Conservation (phyloP, 2,888 invertebrate genomes). For the Hirudinaria manillensis region DNA sequence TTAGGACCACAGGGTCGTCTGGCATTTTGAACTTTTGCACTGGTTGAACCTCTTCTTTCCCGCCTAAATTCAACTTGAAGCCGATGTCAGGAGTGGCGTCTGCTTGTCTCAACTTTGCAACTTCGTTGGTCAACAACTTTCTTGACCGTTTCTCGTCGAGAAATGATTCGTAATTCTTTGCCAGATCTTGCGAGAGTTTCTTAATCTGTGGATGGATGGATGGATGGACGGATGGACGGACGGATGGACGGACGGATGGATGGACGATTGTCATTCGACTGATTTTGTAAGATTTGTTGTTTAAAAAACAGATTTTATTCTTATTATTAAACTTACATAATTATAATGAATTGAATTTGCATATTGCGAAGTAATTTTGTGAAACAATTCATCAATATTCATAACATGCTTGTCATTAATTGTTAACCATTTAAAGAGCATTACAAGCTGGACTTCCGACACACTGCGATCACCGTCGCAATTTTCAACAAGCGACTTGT, state of each 20-base stretch:
- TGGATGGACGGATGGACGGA: no score
- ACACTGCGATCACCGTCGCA: no score
- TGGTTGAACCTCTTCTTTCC: neutral
- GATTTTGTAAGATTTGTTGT: neutral
- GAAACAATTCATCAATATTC: no score
- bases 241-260: no score
- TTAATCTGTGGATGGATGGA: no score
- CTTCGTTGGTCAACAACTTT: neutral
- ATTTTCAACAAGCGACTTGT: no score
- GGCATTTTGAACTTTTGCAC: neutral
- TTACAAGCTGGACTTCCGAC: no score
- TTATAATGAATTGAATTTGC: no score
- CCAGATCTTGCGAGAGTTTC: neutral
- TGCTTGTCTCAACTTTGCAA: neutral
- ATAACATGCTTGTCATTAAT: no score
- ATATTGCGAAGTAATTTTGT: no score
- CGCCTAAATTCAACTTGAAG: neutral
- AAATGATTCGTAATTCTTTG: neutral
- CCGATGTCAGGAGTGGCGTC: neutral
- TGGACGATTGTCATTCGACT: no score
- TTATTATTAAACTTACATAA: neutral
- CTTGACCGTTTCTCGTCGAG: neutral
- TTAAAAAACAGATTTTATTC: neutral
- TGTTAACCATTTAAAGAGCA: no score
- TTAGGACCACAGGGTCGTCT: conserved; percentile 1